These are phyloP conservation scores for Gryllus longicercus DNA, from an alignment of 2,888 invertebrate genomes.

Conservation along the genomic window DNA sequence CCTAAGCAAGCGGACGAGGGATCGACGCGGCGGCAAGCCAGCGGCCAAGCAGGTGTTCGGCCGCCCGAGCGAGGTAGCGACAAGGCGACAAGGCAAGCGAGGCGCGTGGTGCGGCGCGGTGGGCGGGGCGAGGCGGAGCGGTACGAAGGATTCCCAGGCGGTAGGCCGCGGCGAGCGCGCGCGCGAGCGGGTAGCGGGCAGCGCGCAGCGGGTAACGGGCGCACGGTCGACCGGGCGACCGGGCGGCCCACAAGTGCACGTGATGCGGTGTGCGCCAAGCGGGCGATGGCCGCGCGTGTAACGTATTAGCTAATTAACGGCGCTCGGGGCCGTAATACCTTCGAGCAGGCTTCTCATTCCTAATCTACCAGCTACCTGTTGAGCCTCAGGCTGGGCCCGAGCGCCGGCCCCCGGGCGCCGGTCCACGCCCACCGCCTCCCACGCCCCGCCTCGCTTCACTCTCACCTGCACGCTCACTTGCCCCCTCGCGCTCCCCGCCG, in stretches of 20 bases:
- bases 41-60: neutral
- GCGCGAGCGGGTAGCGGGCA: too few species aligned
- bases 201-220: too few species aligned
- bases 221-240: too few species aligned
- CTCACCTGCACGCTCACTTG: neutral
- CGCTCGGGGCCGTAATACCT: neutral
- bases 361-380: slow-evolving; percentile 17
- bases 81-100: neutral
- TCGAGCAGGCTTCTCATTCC: slow-evolving; percentile 17
- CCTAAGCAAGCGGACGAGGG: neutral
- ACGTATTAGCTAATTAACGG: slow-evolving; percentile 17
- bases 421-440: neutral
- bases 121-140: too few species aligned
- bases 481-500: neutral
- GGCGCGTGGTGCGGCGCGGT: too few species aligned
- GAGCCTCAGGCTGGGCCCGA: neutral
- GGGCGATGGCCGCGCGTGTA: neutral
- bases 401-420: neutral
- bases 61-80: neutral
- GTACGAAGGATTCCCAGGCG: too few species aligned
- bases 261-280: neutral
- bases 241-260: too few species aligned
- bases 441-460: neutral
- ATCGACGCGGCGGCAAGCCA: neutral
- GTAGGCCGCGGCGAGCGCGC: too few species aligned